Evolutionary conservation across 2,888 invertebrate species (phyloP).

Genomic region (Catocala sponsa): DNA sequence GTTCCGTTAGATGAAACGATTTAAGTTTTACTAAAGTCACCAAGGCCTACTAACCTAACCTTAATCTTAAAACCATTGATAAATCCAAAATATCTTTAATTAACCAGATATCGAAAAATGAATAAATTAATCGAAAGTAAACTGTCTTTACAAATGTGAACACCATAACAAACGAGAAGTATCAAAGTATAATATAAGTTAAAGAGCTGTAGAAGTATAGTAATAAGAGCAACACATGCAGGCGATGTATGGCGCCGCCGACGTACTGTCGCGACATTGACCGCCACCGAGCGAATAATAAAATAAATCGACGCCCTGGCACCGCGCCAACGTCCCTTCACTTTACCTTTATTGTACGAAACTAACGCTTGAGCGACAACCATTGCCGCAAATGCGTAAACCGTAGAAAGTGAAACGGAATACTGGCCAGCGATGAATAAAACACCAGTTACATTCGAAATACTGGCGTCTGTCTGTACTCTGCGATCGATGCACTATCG

Average conservation of each 20-base stretch:
- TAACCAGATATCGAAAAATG: no score
- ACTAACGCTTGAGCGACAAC: slow-evolving; percentile 54
- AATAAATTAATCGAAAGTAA: background rate
- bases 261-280: slow-evolving; percentile 83
- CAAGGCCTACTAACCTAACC: no score
- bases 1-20: slow-evolving; percentile 26
- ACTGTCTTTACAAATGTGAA: slow-evolving; percentile 5
- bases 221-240: slow-evolving; percentile 76
- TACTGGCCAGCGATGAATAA: slow-evolving; percentile 52
- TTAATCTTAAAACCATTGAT: no score
- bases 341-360: slow-evolving; percentile 71
- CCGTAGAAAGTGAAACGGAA: slow-evolving; percentile 48
- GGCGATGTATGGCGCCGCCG: slow-evolving; percentile 73
- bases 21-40: background rate
- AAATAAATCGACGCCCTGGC: slow-evolving; percentile 84
- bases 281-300: slow-evolving; percentile 85
- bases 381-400: slow-evolving; percentile 52
- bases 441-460: slow-evolving; percentile 25
- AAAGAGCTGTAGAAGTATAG: slow-evolving; percentile 58
- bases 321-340: slow-evolving; percentile 81
- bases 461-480: slow-evolving; percentile 20
- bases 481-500: slow-evolving; percentile 66
- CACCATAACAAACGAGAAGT: slow-evolving; percentile 17
- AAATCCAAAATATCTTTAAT: no score
- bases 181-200: slow-evolving; percentile 48